phyloP scores from a whole-genome alignment of 2,888 invertebrate genomes.

The Netelia inedita region DNA sequence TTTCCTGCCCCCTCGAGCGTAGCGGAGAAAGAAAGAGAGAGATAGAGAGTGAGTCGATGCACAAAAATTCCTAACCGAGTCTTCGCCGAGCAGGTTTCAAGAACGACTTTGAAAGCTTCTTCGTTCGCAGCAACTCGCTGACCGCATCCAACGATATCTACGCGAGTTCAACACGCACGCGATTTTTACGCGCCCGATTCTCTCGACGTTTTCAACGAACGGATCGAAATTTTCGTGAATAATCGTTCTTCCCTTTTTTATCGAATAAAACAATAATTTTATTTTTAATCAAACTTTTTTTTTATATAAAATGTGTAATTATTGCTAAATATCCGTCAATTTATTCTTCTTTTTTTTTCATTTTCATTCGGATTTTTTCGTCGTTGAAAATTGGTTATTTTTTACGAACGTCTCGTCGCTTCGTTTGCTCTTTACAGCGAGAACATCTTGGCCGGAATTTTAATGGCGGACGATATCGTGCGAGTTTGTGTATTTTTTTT shows the following conservation, averaged over 20 bases:
- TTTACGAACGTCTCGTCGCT: background rate
- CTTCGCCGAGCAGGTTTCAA: slow-evolving; percentile 52
- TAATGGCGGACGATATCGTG: background rate
- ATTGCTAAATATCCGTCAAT: background rate
- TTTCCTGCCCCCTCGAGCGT: slow-evolving; percentile 64
- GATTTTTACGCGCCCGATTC: slow-evolving; percentile 19
- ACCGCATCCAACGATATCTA: slow-evolving; percentile 53
- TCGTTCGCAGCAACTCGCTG: slow-evolving; percentile 18
- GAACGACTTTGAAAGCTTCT: slow-evolving; percentile 53
- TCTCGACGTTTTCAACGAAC: slow-evolving; percentile 9
- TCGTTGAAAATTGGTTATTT: background rate
- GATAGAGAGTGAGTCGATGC: slow-evolving; percentile 48
- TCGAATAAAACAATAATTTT: background rate
- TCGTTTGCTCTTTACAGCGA: background rate
- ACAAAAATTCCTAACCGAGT: slow-evolving; percentile 62
- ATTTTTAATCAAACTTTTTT: background rate
- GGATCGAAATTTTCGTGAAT: background rate
- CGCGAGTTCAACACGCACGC: background rate
- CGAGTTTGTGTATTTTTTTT: background rate
- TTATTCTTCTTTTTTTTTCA: background rate
- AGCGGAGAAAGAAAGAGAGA: slow-evolving; percentile 11
- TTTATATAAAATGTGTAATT: background rate
- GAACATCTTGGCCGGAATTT: background rate
- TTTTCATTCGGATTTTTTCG: background rate
- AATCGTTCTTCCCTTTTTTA: background rate